phyloP scores from a whole-genome alignment of 37 sponge, comb jelly and placozoan genomes.

The Ephydatia muelleri region DNA sequence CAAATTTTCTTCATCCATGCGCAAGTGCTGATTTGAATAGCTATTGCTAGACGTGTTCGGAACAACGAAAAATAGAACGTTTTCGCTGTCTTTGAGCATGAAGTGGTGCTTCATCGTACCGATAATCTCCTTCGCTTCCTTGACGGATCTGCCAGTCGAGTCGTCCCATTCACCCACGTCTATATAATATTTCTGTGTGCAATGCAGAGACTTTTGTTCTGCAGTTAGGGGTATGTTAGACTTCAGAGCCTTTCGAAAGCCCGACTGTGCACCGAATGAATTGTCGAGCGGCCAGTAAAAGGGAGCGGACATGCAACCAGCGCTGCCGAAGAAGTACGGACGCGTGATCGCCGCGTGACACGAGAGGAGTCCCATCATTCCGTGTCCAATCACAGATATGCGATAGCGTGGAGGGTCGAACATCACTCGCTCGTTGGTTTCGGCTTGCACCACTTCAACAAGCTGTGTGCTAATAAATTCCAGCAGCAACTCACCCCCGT shows the following conservation, averaged over 20 bases:
- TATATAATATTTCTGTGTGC: constrained; percentile 70
- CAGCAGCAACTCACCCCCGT: constrained; percentile 29
- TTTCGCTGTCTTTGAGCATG: constrained; percentile 17
- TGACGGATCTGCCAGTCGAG: too few species aligned
- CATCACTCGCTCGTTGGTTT: constrained; percentile 28
- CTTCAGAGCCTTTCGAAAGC: background rate
- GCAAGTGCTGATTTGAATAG: background rate
- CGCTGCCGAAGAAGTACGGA: constrained; percentile 48
- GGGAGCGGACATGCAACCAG: constrained; percentile 71
- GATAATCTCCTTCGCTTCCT: constrained; percentile 33
- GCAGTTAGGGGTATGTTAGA: background rate
- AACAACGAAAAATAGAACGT: constrained; percentile 33
- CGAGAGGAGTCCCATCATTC: constrained; percentile 48
- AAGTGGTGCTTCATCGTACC: constrained; percentile 22
- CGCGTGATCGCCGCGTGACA: constrained; percentile 72
- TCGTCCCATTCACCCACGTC: constrained; percentile 61
- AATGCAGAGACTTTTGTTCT: constrained; percentile 1
- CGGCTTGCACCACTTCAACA: constrained; percentile 16
- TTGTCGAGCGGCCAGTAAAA: constrained; percentile 51
- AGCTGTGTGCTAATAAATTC: constrained; percentile 36
- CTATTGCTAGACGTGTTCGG: constrained; percentile 27
- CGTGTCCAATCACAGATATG: constrained; percentile 59
- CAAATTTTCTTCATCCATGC: background rate
- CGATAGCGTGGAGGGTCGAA: constrained; percentile 54
- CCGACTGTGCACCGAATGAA: background rate